A percentile compares a stretch with the other conserved stretches of the same genome.
phyloP scores from a whole-genome alignment of 2,113 vertebrate species.

The Aplodontia rufa region DNA sequence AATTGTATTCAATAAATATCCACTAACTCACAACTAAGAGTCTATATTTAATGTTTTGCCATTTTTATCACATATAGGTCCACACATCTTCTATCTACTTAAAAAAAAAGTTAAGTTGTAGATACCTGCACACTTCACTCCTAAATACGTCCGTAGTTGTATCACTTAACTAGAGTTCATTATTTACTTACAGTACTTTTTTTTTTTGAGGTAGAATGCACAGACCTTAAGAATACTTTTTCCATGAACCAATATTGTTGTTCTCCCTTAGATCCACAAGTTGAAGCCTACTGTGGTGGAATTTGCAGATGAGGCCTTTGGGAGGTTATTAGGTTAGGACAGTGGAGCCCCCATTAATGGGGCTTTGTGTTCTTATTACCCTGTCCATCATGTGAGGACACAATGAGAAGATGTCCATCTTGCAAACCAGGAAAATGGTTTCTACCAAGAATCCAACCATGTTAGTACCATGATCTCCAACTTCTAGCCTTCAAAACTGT shows the following conservation, averaged over 20 bases:
- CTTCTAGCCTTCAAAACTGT: background rate
- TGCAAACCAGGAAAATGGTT: background rate
- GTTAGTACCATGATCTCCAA: background rate
- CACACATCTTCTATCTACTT: background rate
- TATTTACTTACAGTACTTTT: background rate
- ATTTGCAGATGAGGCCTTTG: no score
- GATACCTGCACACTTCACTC: background rate
- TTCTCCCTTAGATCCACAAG: no score
- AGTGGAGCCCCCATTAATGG: background rate
- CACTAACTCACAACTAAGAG: background rate
- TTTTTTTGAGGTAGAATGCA: background rate
- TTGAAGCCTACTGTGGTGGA: no score
- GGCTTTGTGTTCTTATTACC: background rate
- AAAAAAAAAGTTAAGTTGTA: background rate
- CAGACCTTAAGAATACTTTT: no score
- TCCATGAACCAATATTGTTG: no score
- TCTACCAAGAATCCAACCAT: background rate
- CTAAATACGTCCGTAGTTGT: background rate
- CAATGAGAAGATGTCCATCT: background rate
- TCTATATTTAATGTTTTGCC: background rate
- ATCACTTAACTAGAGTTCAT: background rate
- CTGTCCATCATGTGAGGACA: background rate
- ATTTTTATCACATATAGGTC: background rate
- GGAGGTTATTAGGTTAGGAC: no score
- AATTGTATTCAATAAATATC: background rate